Conservation (phyloP, 2,797 vertebrate genomes). For the Hippopotamyrus pictus region DNA sequence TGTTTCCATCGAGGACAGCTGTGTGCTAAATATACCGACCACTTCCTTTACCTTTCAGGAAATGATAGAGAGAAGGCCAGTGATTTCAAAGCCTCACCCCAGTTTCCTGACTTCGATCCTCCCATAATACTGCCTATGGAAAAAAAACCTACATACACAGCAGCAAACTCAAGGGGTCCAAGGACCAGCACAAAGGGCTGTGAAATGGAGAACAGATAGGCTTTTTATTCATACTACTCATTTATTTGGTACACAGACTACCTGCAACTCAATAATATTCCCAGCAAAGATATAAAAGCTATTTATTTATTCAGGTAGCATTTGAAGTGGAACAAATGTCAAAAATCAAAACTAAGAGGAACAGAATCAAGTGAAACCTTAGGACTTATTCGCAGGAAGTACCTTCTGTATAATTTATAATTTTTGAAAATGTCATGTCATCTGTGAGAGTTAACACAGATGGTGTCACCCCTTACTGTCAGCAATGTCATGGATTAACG, state of each 20-base stretch:
- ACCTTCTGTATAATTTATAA: neutral
- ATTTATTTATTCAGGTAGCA: neutral
- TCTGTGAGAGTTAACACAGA: neutral
- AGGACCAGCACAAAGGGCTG: neutral
- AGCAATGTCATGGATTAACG: neutral
- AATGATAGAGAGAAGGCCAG: constrained; percentile 44
- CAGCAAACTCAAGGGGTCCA: constrained; percentile 9
- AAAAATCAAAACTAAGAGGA: neutral
- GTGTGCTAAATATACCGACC: constrained; percentile 62
- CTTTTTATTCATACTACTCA: neutral
- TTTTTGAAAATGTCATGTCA: neutral
- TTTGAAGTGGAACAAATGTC: neutral
- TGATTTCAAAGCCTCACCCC: neutral
- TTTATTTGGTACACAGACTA: neutral
- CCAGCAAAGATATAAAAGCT: neutral
- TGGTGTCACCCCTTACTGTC: neutral
- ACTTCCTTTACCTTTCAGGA: constrained; percentile 57
- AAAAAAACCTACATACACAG: neutral
- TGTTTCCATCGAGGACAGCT: constrained; percentile 61
- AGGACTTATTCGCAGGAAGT: neutral
- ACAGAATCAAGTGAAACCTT: neutral
- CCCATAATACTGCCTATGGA: neutral
- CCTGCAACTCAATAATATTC: neutral
- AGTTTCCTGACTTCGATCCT: constrained; percentile 38
- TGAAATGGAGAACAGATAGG: neutral